phyloP scores from a whole-genome alignment of 2,888 invertebrate species.

The Caradrina kadenii region DNA sequence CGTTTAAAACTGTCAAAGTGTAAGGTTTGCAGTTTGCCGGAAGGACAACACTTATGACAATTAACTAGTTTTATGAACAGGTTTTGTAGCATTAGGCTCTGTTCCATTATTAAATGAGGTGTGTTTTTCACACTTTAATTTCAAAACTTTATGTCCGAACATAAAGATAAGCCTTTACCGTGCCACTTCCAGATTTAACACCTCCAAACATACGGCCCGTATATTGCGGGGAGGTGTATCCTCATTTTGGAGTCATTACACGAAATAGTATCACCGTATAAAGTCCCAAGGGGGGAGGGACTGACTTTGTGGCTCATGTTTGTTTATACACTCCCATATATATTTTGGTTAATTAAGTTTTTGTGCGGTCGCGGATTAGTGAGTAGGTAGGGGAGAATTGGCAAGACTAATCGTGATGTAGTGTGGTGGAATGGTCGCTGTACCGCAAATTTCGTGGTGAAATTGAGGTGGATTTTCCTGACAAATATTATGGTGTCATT shows the following conservation, averaged over 20 bases:
- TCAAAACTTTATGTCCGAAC: neutral
- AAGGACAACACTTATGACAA: too few species aligned
- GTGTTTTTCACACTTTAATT: neutral
- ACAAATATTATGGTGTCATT: constrained; percentile 32
- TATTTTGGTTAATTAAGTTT: constrained; percentile 90
- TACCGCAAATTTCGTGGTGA: constrained; percentile 32
- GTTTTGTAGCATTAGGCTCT: too few species aligned
- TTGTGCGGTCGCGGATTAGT: constrained; percentile 85
- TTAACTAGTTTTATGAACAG: too few species aligned
- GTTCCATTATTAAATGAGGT: neutral
- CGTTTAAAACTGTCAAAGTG: too few species aligned
- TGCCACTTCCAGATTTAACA: constrained; percentile 67
- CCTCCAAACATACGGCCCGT: constrained; percentile 69
- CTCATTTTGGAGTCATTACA: constrained; percentile 90
- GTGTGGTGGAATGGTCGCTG: constrained; percentile 57
- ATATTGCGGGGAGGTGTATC: constrained; percentile 84
- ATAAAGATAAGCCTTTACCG: constrained; percentile 26
- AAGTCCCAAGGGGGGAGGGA: constrained; percentile 85
- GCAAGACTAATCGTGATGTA: constrained; percentile 77
- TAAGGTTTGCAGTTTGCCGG: too few species aligned
- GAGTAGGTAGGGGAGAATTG: constrained; percentile 72
- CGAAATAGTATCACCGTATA: constrained; percentile 89
- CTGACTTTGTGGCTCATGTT: constrained; percentile 83
- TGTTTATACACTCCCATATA: constrained; percentile 87
- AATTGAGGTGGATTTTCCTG: constrained; percentile 34